Evolutionary conservation across 1,140 invertebrate genomes (phyloP), one percentile per base, ranked within the genome.

Genomic region (Galleria mellonella): DNA sequence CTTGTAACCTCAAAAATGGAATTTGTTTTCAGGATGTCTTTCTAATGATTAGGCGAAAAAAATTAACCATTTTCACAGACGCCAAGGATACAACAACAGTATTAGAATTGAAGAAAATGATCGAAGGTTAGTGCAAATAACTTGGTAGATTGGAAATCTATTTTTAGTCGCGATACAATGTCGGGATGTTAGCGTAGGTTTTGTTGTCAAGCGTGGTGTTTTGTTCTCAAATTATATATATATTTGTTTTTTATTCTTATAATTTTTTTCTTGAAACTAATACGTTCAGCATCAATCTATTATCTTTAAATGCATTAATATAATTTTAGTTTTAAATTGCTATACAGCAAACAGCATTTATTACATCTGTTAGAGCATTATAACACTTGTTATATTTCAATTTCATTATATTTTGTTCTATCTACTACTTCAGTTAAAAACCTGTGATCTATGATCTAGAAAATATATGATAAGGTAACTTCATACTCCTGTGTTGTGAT

Each of bases 31-130:
- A 94, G 97, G 97, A 98, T 88, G 97, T 98, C 60, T 99, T 98
- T 92, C 88, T 99, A 62, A 98, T 98, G 96, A 96, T 99, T 62
- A 91, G 97, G 84, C 91, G 97, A 74, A 97, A 98, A 88, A 98
- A 98, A 87, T 91, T 94, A 60, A 98, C 97, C 39, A 97, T 99
- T 83, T 99, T 99, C 81, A 96, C 97, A n/a, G 97, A 99, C 89
- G 95, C 96, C 4, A 98, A 98, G 83, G 97, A 98, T 74, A 96
- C 94, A 38, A 98, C 96, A 28, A 92, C 95, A 43, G 95, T 99
- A 49, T 85, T 92, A 54, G 97, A 99, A 88, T 87, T 99, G 32
- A 99, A 99, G 87, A 94, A 94, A 88, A 98, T 98, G 85, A 95
- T 99, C 66, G 96, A 98, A 92, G 97, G 97, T 94, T 86, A 83